Evolutionary conservation across 2,797 vertebrate species (phyloP).

Genomic region (Ciconia nigra): DNA sequence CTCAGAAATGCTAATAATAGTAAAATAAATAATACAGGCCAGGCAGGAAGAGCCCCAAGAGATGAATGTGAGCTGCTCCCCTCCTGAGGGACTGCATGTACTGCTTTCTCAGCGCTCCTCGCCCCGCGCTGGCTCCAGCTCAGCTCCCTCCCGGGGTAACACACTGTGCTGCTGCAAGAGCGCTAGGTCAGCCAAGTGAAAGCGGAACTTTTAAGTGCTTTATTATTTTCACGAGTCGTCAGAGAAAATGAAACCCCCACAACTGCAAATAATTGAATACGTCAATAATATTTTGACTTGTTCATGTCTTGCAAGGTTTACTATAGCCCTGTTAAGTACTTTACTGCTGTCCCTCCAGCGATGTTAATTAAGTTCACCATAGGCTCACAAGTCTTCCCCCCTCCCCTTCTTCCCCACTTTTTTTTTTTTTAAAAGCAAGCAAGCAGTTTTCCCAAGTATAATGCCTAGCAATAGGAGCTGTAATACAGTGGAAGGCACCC

Average conservation of each 20-base stretch:
- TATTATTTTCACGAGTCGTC: slow-evolving; percentile 44
- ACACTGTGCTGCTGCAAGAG: not conserved
- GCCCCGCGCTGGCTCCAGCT: not conserved
- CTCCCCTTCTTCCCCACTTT: not conserved
- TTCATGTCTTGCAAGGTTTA: not conserved
- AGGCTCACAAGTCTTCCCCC: not conserved
- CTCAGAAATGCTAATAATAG: slow-evolving; percentile 67
- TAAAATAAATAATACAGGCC: slow-evolving; percentile 60
- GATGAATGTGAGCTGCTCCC: slow-evolving; percentile 34
- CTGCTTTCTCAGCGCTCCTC: slow-evolving; percentile 56
- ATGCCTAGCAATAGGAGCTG: not conserved
- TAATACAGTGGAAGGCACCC: not conserved
- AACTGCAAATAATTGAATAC: slow-evolving; percentile 54
- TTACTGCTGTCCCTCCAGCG: slow-evolving; percentile 24
- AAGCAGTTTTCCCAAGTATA: not conserved
- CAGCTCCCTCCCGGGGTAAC: slow-evolving; percentile 27
- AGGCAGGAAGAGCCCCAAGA: slow-evolving; percentile 57
- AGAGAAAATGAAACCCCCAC: slow-evolving; percentile 47
- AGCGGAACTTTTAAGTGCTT: slow-evolving; percentile 48
- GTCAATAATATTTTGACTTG: slow-evolving; percentile 55
- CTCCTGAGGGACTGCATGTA: slow-evolving; percentile 13
- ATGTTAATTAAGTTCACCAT: slow-evolving; percentile 63
- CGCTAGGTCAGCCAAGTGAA: slow-evolving; percentile 33
- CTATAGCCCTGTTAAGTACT: not conserved
- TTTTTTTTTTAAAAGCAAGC: not conserved